Percentiles rank a stretch among this genome's conserved stretches.
phyloP scores from a whole-genome alignment of 2,888 invertebrate species.

The Romanomermis culicivorax region DNA sequence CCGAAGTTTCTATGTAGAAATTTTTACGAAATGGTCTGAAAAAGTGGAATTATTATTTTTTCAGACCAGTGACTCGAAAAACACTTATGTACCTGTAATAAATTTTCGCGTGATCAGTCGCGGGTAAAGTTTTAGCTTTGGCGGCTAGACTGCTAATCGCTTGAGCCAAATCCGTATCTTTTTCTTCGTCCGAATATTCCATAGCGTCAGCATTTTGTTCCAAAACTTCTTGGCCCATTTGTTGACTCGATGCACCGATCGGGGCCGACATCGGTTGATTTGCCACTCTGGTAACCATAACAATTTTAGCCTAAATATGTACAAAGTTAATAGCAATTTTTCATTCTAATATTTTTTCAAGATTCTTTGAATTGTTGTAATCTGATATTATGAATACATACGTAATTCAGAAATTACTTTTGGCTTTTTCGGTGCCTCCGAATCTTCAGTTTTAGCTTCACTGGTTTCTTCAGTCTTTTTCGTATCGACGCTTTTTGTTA shows the following conservation, averaged over 20 bases:
- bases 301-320: slow-evolving; percentile 33
- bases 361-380: too few relatives aligned
- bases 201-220: slow-evolving; percentile 94
- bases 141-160: slow-evolving; percentile 44
- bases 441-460: too few relatives aligned
- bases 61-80: background rate
- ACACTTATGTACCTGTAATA: slow-evolving; percentile 9
- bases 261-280: background rate
- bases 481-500: too few relatives aligned
- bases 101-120: slow-evolving; percentile 61
- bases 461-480: too few relatives aligned
- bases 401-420: background rate
- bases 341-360: too few relatives aligned
- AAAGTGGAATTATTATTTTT: background rate
- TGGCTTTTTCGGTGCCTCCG: too few relatives aligned
- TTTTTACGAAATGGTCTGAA: slow-evolving; percentile 60
- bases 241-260: background rate
- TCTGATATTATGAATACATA: background rate
- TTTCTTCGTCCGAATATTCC: slow-evolving; percentile 36
- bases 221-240: slow-evolving; percentile 77
- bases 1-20: slow-evolving; percentile 91
- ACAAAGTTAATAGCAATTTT: too few relatives aligned
- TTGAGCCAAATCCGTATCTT: slow-evolving; percentile 64
- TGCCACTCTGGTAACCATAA: slow-evolving; percentile 5
- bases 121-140: slow-evolving; percentile 39